Evolutionary conservation across 2,113 vertebrate species (phyloP).

Genomic region (Syngnathoides biaculeatus): DNA sequence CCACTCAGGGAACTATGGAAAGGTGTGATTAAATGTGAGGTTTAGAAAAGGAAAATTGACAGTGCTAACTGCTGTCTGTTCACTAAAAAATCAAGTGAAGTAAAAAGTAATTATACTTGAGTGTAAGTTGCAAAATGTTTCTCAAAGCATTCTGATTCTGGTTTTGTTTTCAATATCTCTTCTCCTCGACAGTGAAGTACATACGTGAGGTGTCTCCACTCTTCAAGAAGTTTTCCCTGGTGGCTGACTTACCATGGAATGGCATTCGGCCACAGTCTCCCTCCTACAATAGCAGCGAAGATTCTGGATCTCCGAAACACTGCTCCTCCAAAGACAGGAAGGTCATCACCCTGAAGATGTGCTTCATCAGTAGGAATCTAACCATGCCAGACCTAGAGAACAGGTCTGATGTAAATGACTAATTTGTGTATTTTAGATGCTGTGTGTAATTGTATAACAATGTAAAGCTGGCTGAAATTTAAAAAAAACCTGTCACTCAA

Average conservation of each 20-base stretch:
- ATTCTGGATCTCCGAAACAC: conserved; percentile 86
- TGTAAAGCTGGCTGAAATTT: neutral
- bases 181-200: conserved; percentile 81
- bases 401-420: conserved; percentile 70
- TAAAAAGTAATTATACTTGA: too few relatives aligned
- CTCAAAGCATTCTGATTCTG: neutral
- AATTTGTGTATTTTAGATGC: neutral
- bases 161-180: conserved; percentile 2
- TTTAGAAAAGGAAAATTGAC: too few relatives aligned
- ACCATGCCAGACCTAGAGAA: conserved; percentile 96
- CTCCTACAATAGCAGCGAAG: conserved; percentile 84
- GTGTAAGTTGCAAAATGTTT: neutral
- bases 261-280: conserved; percentile 78
- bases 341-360: conserved; percentile 94
- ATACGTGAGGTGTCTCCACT: conserved; percentile 92
- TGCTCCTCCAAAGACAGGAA: conserved; percentile 80
- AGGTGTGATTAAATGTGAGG: too few relatives aligned
- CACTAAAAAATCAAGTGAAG: too few relatives aligned
- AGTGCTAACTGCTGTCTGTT: too few relatives aligned
- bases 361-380: conserved; percentile 90
- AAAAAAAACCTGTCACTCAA: neutral
- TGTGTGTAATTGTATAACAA: neutral
- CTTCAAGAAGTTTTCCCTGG: conserved; percentile 89
- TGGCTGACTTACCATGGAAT: conserved; percentile 92
- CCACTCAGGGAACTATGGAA: too few relatives aligned